These are phyloP conservation scores for Bothrops jararaca DNA, from an alignment of 2,113 vertebrate genomes.

Conservation along the genomic window DNA sequence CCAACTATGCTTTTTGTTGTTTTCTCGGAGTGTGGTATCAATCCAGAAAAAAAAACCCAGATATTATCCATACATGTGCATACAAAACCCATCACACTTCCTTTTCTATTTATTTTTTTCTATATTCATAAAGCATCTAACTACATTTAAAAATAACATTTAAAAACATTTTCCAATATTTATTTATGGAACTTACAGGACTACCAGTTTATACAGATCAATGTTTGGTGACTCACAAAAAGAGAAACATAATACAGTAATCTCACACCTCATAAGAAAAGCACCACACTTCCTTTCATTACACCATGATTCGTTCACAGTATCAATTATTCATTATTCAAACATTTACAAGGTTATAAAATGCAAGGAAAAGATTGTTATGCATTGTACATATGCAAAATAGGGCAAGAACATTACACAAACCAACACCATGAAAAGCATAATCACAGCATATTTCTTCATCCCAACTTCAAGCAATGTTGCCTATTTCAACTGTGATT, in stretches of 20 bases:
- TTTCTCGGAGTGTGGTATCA: not conserved
- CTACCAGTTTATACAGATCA: not conserved
- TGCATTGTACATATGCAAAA: not conserved
- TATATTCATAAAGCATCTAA: not conserved
- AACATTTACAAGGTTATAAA: not conserved
- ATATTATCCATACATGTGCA: not conserved
- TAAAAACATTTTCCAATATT: not conserved
- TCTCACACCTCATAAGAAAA: not conserved
- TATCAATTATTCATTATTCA: not conserved
- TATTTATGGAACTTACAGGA: not conserved
- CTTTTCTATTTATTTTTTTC: slow-evolving; percentile 38
- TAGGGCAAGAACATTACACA: rapidly evolving
- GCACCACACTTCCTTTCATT: not conserved
- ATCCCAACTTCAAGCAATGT: too few relatives aligned
- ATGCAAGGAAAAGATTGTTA: not conserved
- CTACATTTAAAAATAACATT: not conserved
- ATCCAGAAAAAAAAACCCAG: not conserved
- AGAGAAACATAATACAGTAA: not conserved
- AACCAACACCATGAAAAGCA: not conserved
- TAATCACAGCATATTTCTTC: not conserved
- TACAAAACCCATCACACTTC: slow-evolving; percentile 14
- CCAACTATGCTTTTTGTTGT: not conserved
- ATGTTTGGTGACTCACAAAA: not conserved
- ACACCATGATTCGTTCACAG: not conserved
- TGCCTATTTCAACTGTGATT: not conserved